phyloP scores from a whole-genome alignment of 2,888 invertebrate species.

The Myathropa florea region DNA sequence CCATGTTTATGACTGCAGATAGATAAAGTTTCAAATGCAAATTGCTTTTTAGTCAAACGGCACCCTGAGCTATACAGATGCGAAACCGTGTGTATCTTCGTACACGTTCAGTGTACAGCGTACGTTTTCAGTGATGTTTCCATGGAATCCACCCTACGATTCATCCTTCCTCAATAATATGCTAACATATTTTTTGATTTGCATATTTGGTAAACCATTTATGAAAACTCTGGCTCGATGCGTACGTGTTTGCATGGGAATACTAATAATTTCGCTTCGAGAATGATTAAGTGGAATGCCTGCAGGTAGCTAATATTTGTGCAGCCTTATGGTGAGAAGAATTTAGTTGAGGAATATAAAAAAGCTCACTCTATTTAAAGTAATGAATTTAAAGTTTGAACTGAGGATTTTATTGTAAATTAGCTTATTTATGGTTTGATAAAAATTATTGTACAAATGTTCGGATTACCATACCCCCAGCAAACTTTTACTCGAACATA shows the following conservation, averaged over 20 bases:
- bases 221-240: neutral
- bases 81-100: neutral
- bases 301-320: neutral
- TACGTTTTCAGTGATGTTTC: neutral
- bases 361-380: too few species aligned
- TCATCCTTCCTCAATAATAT: conserved; percentile 9
- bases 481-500: too few species aligned
- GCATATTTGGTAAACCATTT: conserved; percentile 10
- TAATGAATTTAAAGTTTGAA: too few species aligned
- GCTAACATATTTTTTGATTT: conserved; percentile 10
- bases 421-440: too few species aligned
- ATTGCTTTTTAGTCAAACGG: conserved; percentile 59
- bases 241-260: neutral
- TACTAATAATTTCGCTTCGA: neutral
- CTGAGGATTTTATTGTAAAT: too few species aligned
- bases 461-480: too few species aligned
- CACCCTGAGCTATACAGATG: conserved; percentile 3
- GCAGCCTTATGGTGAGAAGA: neutral
- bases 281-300: neutral
- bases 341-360: neutral
- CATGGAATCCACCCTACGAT: neutral
- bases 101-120: neutral
- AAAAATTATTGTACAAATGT: too few species aligned
- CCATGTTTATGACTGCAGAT: conserved; percentile 12
- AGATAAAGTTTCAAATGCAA: conserved; percentile 52